phyloP scores from a whole-genome alignment of 2,888 invertebrate species.

The Eristalinus sepulchralis region DNA sequence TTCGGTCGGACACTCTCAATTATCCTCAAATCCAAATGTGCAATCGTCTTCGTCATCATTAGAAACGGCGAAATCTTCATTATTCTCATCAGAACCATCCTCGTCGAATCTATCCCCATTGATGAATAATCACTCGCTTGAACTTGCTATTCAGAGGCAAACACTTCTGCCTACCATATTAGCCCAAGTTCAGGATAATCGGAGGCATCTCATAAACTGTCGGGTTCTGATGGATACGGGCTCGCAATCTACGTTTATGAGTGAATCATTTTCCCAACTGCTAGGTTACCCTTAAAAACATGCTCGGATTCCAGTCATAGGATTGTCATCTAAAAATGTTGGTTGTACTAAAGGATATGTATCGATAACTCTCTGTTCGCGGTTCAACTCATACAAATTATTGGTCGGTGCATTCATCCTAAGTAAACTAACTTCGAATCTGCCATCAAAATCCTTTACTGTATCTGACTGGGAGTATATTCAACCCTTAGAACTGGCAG shows the following conservation, averaged over 20 bases:
- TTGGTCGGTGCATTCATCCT: background rate
- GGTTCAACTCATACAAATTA: background rate
- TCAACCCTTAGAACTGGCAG: conserved; percentile 31
- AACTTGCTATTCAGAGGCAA: too few species aligned
- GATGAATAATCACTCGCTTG: conserved; percentile 3
- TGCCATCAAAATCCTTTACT: conserved; percentile 7
- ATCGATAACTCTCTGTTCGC: too few species aligned
- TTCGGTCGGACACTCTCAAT: background rate
- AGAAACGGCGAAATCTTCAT: background rate
- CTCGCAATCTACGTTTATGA: too few species aligned
- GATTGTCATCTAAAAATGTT: conserved; percentile 5
- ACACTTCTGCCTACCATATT: too few species aligned
- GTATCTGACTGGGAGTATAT: conserved; percentile 25
- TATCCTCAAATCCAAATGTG: too few species aligned
- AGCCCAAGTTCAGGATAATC: too few species aligned
- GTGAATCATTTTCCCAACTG: too few species aligned
- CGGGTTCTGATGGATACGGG: too few species aligned
- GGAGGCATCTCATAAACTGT: too few species aligned
- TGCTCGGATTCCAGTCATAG: conserved; percentile 8
- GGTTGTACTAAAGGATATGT: too few species aligned
- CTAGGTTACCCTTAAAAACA: too few species aligned
- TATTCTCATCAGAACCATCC: background rate
- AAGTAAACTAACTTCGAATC: background rate
- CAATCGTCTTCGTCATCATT: background rate
- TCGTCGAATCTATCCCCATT: background rate